Conservation (phyloP, 2,888 invertebrate genomes). For the Volucella zonaria region DNA sequence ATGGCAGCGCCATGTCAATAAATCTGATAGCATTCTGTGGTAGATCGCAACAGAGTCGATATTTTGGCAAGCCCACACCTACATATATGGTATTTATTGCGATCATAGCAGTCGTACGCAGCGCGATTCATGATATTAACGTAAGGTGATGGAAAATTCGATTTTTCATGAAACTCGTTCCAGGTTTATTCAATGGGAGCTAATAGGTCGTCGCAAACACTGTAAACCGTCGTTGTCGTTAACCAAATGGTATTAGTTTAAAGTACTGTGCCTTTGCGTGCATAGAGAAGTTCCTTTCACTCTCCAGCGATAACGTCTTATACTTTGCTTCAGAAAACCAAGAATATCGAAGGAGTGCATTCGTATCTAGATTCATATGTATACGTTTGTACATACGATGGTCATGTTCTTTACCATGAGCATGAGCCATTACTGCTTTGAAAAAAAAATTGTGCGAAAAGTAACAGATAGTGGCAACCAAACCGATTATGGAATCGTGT, state of each 20-base stretch:
- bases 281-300: conserved; percentile 68
- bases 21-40: conserved; percentile 47
- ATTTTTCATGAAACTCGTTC: conserved; percentile 63
- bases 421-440: no score
- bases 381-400: no score
- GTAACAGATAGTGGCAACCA: no score
- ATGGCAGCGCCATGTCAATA: conserved; percentile 52
- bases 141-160: conserved; percentile 62
- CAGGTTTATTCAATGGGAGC: conserved; percentile 55
- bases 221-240: conserved; percentile 42
- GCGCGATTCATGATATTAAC: conserved; percentile 58
- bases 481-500: no score
- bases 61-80: conserved; percentile 71
- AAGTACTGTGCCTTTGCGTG: conserved; percentile 50
- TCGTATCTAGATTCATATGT: no score
- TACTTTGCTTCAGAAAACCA: neutral
- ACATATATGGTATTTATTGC: conserved; percentile 45
- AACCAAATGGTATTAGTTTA: conserved; percentile 21
- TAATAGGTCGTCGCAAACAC: conserved; percentile 58
- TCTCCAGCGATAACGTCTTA: conserved; percentile 48
- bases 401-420: no score
- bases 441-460: no score
- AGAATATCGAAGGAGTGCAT: conserved; percentile 1
- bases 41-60: conserved; percentile 50
- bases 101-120: conserved; percentile 58